Base-by-base conservation (phyloP, 1,140 invertebrate genomes). In the Heliconius nattereri region DNA sequence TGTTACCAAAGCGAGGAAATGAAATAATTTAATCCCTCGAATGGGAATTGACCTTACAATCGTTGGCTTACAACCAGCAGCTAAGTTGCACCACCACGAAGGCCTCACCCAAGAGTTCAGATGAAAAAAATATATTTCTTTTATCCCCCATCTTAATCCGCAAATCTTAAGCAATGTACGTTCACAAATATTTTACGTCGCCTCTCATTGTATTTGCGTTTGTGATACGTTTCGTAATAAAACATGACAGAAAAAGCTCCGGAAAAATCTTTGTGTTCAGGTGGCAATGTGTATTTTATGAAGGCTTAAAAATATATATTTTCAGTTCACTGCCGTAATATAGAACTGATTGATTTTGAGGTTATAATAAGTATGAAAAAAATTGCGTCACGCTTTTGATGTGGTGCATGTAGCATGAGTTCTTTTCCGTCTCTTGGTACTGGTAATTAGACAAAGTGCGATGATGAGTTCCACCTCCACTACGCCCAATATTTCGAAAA, bases 201-300 rank as follows among this genome's bases (percentile, higher is more conserved):
- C 40, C 57, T 74, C 57, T 73, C 76, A 81, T 81, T 81, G 75
- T 81, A 71, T 81, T 81, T 78, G 57, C 79, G 73, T 75, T 81
- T 78, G 57, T 78, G 75, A 78, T 81, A 81, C 29, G 79, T 81
- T 78, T 71, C 26, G 73, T 79, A 73, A 60, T 74, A 74, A 74
- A 71, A 76, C 72, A 78, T 78, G 19, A 73, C 71, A 20, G 71
- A 73, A 77, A 77, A 70, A 77, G n/a, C 70, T 57, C 37, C 35
- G 20, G 71, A 20, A 37, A 66, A 66, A 66, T 66, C 23, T 66
- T 66, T 16, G 60, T 66, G 26, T 66, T 29, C 60, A 66, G 60
- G 60, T 66, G 60, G 60, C 60, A 66, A 66, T 66, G 60, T 66
- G 26, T 29, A 29, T 29, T 66, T 29, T 66, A 66, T 66, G 60